These are phyloP conservation scores for Corynorhinus townsendii DNA, from an alignment of 2,113 vertebrate genomes.

Conservation along the genomic window DNA sequence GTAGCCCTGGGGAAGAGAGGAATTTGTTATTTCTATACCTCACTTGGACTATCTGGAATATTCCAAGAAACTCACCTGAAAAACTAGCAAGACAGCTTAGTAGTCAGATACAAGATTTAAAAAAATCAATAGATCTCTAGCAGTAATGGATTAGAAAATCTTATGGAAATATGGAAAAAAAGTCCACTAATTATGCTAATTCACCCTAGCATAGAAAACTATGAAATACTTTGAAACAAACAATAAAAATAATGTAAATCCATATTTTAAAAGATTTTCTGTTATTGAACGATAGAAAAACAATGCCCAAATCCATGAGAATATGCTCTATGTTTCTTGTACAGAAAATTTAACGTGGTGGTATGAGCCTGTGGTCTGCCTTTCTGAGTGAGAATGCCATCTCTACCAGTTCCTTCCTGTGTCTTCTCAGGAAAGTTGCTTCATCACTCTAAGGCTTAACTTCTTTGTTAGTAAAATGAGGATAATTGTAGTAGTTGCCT, in stretches of 20 bases:
- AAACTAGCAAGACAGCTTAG: neutral
- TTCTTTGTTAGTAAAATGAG: constrained; percentile 9
- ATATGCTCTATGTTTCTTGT: neutral
- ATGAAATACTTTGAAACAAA: neutral
- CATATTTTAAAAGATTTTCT: neutral
- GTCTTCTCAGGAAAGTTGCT: neutral
- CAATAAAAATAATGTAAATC: neutral
- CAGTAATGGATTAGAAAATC: neutral
- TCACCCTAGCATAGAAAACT: neutral
- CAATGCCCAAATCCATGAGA: neutral
- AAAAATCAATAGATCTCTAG: neutral
- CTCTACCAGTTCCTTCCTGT: neutral
- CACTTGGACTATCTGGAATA: neutral
- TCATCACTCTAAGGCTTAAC: neutral
- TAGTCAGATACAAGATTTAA: neutral
- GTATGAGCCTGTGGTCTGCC: neutral
- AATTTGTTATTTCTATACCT: neutral
- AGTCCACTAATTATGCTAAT: no score
- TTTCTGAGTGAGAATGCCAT: neutral
- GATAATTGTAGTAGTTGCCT: neutral
- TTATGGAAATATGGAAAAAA: neutral
- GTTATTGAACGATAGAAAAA: neutral
- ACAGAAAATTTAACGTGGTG: neutral
- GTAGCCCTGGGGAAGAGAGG: neutral
- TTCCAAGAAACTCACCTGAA: neutral